Evolutionary conservation across 2,797 vertebrate genomes (phyloP).

Genomic region (Diceros bicornis): DNA sequence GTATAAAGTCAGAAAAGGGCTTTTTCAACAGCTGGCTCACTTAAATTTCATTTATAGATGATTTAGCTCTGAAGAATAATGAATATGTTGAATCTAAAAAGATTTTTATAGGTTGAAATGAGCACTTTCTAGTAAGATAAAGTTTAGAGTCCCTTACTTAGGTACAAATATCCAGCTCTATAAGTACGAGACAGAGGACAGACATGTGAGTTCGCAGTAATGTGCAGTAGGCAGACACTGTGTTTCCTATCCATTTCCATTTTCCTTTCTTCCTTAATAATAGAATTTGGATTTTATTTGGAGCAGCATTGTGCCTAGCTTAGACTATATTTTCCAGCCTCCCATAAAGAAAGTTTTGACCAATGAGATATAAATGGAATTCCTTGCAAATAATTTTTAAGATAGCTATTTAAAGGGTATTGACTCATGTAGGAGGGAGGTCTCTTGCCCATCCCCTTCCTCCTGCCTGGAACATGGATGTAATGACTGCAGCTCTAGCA

Average conservation of each 20-base stretch:
- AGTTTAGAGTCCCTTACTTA: not conserved
- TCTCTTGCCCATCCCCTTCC: not conserved
- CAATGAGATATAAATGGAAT: constrained; percentile 21
- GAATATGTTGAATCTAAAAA: not conserved
- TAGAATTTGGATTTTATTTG: constrained; percentile 49
- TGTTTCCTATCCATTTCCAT: not conserved
- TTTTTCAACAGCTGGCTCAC: constrained; percentile 4
- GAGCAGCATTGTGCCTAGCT: not conserved
- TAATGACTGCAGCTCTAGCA: not conserved
- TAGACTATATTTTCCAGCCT: not conserved
- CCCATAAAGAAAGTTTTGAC: not conserved
- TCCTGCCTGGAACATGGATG: not conserved
- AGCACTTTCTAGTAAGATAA: constrained; percentile 9
- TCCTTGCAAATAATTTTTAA: constrained; percentile 39
- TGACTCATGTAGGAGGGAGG: not conserved
- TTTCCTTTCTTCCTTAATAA: not conserved
- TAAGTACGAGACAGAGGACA: not conserved
- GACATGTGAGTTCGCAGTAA: not conserved
- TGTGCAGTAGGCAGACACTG: not conserved
- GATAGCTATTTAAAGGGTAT: not conserved
- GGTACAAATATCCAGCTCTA: not conserved
- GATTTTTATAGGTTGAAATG: not conserved
- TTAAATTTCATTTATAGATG: constrained; percentile 27
- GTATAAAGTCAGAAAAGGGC: constrained; percentile 13
- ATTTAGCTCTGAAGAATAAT: constrained; percentile 41